These are phyloP conservation scores for Xiphophorus couchianus DNA, from an alignment of 2,113 vertebrate species.

Conservation along the genomic window DNA sequence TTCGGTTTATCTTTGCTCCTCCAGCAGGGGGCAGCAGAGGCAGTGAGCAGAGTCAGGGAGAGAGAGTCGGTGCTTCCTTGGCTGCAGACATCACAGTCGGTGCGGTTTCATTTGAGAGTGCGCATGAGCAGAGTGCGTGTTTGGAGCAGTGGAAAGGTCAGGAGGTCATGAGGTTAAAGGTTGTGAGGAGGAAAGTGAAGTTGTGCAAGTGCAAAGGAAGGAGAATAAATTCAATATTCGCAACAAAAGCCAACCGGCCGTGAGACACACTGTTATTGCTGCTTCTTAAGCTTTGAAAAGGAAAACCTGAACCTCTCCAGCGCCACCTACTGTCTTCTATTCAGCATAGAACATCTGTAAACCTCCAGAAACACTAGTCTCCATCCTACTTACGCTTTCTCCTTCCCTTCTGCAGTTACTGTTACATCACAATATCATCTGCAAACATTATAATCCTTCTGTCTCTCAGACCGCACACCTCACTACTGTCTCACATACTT, in stretches of 20 bases:
- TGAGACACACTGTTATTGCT: slow-evolving; percentile 18
- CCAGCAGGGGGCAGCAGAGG: slow-evolving; percentile 64
- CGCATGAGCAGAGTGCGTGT: slow-evolving; percentile 41
- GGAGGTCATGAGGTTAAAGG: slow-evolving; percentile 15
- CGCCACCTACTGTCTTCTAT: not conserved
- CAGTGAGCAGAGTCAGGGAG: slow-evolving; percentile 67
- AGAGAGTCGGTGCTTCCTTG: slow-evolving; percentile 67
- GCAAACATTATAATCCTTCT: not conserved
- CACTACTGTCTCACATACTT: not conserved
- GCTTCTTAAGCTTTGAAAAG: not conserved
- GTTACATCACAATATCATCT: not conserved
- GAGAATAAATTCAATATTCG: slow-evolving; percentile 30
- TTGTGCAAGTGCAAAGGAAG: slow-evolving; percentile 20
- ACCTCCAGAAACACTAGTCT: not conserved
- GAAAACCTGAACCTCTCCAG: not conserved
- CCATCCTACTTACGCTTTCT: not conserved
- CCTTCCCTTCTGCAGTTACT: not conserved
- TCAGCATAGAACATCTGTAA: not conserved
- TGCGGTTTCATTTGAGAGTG: slow-evolving; percentile 52
- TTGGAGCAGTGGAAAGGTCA: slow-evolving; percentile 1
- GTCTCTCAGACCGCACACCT: too few relatives aligned
- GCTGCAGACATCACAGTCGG: slow-evolving; percentile 55
- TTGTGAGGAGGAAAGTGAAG: slow-evolving; percentile 9
- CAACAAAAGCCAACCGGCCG: slow-evolving; percentile 41
- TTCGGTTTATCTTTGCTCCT: slow-evolving; percentile 11